Conservation (phyloP, 1,140 invertebrate species). For the Pararge aegeria region DNA sequence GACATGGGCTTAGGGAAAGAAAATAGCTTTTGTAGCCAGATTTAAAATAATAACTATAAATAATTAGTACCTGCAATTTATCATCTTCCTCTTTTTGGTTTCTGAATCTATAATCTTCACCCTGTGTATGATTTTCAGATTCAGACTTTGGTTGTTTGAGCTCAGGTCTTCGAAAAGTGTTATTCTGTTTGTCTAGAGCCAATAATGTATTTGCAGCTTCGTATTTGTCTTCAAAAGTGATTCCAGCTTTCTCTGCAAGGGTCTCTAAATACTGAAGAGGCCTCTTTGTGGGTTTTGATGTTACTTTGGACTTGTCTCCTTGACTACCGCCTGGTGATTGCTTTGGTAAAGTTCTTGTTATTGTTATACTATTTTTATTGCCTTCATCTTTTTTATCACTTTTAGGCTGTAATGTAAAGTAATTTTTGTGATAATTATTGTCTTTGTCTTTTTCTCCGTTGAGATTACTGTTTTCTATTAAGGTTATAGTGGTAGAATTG, state of each 20-base stretch:
- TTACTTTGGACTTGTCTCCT: slow-evolving; percentile 49
- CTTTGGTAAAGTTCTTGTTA: slow-evolving; percentile 65
- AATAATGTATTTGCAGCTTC: slow-evolving; percentile 81
- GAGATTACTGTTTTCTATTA: slow-evolving; percentile 60
- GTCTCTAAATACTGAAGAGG: slow-evolving; percentile 84
- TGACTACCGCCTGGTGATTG: slow-evolving; percentile 51
- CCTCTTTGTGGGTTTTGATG: slow-evolving; percentile 57
- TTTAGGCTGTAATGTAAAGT: slow-evolving; percentile 70
- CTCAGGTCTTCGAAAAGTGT: slow-evolving; percentile 56
- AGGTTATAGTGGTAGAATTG: slow-evolving; percentile 70
- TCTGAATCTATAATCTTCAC: slow-evolving; percentile 64
- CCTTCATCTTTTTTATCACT: slow-evolving; percentile 69
- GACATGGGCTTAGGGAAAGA: too few species aligned
- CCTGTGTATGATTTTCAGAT: slow-evolving; percentile 50
- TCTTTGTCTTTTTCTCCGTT: slow-evolving; percentile 69
- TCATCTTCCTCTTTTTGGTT: slow-evolving; percentile 74
- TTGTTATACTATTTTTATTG: slow-evolving; percentile 71
- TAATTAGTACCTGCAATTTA: slow-evolving; percentile 55
- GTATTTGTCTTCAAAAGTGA: slow-evolving; percentile 84
- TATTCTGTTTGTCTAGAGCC: slow-evolving; percentile 78
- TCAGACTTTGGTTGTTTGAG: slow-evolving; percentile 64
- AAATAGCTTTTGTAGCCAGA: too few species aligned
- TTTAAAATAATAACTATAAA: neutral
- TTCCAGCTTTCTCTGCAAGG: slow-evolving; percentile 83
- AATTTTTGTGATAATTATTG: slow-evolving; percentile 64